phyloP scores from a whole-genome alignment of 2,888 invertebrate genomes.

The Celastrina argiolus region DNA sequence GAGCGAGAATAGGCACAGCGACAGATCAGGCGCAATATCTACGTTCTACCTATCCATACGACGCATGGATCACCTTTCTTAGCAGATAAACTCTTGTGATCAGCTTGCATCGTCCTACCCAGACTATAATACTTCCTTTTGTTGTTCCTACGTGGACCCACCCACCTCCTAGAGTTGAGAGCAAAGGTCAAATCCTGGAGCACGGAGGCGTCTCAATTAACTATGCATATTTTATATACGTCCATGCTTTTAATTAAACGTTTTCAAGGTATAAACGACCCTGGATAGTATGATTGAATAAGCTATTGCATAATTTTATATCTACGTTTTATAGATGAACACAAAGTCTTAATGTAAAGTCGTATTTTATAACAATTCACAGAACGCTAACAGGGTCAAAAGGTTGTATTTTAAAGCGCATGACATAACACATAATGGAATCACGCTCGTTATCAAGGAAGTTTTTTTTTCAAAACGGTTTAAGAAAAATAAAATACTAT shows the following conservation, averaged over 20 bases:
- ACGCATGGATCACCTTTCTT: no score
- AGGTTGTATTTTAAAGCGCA: constrained; percentile 13
- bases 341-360: neutral
- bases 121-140: no score
- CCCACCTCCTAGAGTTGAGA: no score
- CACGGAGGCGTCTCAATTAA: no score
- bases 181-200: no score
- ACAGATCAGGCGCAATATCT: no score
- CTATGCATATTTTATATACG: no score
- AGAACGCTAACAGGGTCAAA: constrained; percentile 7
- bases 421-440: constrained; percentile 14
- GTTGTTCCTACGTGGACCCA: no score
- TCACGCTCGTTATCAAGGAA: constrained; percentile 4
- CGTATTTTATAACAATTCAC: constrained; percentile 6
- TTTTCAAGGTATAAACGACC: neutral
- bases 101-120: no score
- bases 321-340: neutral
- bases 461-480: neutral
- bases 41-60: no score
- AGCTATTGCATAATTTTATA: constrained; percentile 11
- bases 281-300: neutral
- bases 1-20: no score
- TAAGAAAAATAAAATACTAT: constrained; percentile 3
- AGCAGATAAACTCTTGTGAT: no score
- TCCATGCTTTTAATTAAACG: neutral